Evolutionary conservation across 2,797 vertebrate genomes (phyloP).

Genomic region (Gobionotothen gibberifrons): DNA sequence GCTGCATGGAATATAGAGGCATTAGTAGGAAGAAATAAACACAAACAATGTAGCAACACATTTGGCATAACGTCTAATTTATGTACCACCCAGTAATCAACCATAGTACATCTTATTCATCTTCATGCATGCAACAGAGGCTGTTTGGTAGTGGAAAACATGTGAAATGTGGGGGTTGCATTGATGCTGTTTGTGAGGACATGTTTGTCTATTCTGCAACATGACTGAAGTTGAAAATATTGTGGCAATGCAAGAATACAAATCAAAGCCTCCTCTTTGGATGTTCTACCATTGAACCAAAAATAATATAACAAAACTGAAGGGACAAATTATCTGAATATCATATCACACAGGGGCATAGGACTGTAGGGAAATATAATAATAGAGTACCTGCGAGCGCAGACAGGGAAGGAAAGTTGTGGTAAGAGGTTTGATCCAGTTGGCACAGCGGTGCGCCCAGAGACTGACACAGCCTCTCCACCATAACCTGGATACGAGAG

Average conservation of each 20-base stretch:
- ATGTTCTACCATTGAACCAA: background rate
- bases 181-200: background rate
- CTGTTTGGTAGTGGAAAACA: background rate
- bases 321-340: background rate
- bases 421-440: constrained; percentile 85
- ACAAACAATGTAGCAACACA: background rate
- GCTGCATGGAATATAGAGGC: background rate
- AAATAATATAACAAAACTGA: background rate
- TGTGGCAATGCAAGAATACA: background rate
- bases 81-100: background rate
- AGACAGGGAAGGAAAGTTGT: constrained; percentile 89
- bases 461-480: constrained; percentile 89
- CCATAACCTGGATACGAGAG: constrained; percentile 93
- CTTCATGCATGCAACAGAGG: background rate
- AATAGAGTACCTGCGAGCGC: constrained; percentile 84
- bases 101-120: background rate
- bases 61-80: background rate
- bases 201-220: background rate
- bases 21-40: background rate
- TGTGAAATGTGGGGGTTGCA: background rate
- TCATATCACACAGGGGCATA: background rate
- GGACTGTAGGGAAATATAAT: background rate
- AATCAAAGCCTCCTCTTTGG: background rate
- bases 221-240: background rate
- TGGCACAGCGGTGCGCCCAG: constrained; percentile 86